These are phyloP conservation scores for Karalla daura DNA, from an alignment of 2,797 vertebrate species.

Conservation along the genomic window DNA sequence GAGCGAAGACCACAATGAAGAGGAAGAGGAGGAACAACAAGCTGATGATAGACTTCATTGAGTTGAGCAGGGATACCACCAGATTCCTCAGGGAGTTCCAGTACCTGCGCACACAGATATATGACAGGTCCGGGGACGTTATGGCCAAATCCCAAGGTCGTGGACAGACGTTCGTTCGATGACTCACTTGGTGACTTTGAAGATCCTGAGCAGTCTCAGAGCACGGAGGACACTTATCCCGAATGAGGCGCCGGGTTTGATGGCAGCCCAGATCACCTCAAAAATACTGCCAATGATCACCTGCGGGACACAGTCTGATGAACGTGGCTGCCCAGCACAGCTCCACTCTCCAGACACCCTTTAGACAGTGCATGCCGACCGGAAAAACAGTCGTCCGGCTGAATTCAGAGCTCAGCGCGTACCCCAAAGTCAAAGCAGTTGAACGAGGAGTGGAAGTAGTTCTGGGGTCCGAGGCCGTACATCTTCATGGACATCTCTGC, in stretches of 20 bases:
- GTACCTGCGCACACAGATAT: slow-evolving; percentile 83
- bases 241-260: slow-evolving; percentile 95
- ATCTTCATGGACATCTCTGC: slow-evolving; percentile 98
- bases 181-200: slow-evolving; percentile 98
- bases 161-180: no score
- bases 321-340: background rate
- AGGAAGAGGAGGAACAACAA: slow-evolving; percentile 96
- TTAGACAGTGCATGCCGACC: no score
- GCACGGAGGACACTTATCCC: slow-evolving; percentile 96
- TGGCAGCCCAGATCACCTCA: slow-evolving; percentile 95
- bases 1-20: slow-evolving; percentile 97
- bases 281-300: slow-evolving; percentile 98
- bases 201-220: slow-evolving; percentile 92
- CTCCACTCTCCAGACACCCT: background rate
- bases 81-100: slow-evolving; percentile 97
- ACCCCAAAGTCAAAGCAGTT: slow-evolving; percentile 99
- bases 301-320: slow-evolving; percentile 74
- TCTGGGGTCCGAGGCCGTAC: slow-evolving; percentile 94
- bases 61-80: slow-evolving; percentile 96
- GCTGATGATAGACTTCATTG: slow-evolving; percentile 99
- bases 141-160: no score
- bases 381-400: background rate
- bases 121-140: background rate
- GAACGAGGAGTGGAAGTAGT: slow-evolving; percentile 98
- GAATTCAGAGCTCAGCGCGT: background rate